Conservation (phyloP, 2,888 invertebrate genomes). For the Cataglyphis rosenhaueri region DNA sequence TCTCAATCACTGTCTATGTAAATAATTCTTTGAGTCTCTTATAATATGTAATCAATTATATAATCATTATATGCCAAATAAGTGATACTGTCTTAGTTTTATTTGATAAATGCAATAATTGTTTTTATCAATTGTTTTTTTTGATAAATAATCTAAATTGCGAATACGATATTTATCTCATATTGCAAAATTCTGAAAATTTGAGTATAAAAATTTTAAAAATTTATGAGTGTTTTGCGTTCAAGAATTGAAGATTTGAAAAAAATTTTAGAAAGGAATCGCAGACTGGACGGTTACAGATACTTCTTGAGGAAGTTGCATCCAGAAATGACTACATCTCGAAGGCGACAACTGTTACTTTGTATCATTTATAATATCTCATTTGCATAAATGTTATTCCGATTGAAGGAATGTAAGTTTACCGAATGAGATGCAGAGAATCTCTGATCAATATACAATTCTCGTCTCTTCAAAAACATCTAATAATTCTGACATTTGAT, state of each 20-base stretch:
- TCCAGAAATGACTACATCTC: constrained; percentile 65
- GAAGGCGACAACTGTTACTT: constrained; percentile 62
- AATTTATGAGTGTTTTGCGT: background rate
- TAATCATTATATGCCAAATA: background rate
- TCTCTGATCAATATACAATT: background rate
- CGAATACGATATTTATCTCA: constrained; percentile 1
- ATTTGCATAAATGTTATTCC: constrained; percentile 14
- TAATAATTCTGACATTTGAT: background rate
- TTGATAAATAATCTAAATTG: constrained; percentile 11
- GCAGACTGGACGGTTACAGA: background rate
- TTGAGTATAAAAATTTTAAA: background rate
- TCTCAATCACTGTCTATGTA: background rate
- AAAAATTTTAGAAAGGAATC: background rate
- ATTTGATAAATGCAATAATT: background rate
- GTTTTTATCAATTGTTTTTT: background rate
- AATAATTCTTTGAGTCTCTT: background rate
- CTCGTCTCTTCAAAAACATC: background rate
- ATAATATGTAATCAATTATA: background rate
- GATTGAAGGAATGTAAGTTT: constrained; percentile 1
- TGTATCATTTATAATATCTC: constrained; percentile 14
- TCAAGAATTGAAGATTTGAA: background rate
- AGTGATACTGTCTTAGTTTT: background rate
- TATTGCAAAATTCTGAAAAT: background rate
- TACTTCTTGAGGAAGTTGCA: background rate
- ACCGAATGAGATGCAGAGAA: background rate